Base-by-base conservation (phyloP, 2,888 invertebrate species). In the Tachina lurida region DNA sequence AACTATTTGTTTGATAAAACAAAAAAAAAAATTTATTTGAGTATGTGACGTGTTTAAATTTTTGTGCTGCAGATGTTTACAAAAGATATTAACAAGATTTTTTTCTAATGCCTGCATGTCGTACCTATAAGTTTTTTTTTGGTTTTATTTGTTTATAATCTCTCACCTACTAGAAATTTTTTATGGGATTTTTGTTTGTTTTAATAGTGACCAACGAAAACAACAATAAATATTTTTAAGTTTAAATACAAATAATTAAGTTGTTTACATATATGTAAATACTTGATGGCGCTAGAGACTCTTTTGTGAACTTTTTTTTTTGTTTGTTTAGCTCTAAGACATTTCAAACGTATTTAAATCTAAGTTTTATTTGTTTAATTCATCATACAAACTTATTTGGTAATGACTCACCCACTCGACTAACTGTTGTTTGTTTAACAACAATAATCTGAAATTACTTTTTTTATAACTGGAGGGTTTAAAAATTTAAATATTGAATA, bases 381-480 rank as follows among this genome's bases (percentile, higher is more conserved):
- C 60, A 39, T 60, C 60, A 60, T 39, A n/a, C 15, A n/a, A 5
- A 31, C 31, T 31, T 60, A 60, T 17, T 62, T 43, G 62, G 62
- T n/a, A 62, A 43, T 62, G 62, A 62, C 43, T 62, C 62, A 62
- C 43, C 43, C 62, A 62, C 43, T 62, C 62, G 43, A 5, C 17
- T 60, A 39, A 39, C 60, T 60, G 39, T 10, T 39, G 10, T 39
- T 60, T 60, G 39, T 39, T 60, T 60, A 60, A 39, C n/a, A 60
- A 39, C 15, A 60, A 60, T 60, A 39, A 60, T 60, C 9, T 58
- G 31, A 17, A 56, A 58, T 58, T 0, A 8, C 13, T 41, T 8
- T 60, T 41, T 15, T 41, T 13, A 41, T 5, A 41, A 60, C 17
- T 41, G n/a, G n/a, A 39, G 39, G 41, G 41, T 60, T 60, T 60